These are phyloP conservation scores for Strix aluco DNA, from an alignment of 2,113 vertebrate species.

Conservation along the genomic window DNA sequence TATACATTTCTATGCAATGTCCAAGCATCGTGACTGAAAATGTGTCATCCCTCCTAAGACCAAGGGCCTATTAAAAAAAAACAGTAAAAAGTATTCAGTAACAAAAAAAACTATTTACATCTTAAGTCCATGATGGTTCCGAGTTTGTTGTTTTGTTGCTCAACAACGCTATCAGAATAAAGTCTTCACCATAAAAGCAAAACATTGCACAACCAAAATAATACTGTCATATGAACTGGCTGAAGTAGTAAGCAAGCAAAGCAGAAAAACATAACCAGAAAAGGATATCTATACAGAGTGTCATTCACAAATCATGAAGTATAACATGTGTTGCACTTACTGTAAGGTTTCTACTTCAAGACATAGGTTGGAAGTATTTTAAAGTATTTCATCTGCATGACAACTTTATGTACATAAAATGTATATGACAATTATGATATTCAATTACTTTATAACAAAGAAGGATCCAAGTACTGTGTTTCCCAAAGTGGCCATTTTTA, in stretches of 20 bases:
- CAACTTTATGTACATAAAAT: not conserved
- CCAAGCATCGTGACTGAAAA: slow-evolving; percentile 99
- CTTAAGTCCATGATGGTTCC: not conserved
- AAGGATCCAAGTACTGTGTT: not conserved
- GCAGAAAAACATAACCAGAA: not conserved
- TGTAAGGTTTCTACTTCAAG: not conserved
- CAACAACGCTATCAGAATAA: rapidly evolving
- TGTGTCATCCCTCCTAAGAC: slow-evolving; percentile 94
- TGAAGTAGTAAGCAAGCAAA: not conserved
- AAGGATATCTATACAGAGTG: not conserved
- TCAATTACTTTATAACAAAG: not conserved
- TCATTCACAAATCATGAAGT: not conserved
- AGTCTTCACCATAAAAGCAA: not conserved
- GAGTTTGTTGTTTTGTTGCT: not conserved
- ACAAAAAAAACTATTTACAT: not conserved
- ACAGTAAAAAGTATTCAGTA: not conserved
- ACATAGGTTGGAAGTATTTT: not conserved
- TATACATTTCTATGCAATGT: slow-evolving; percentile 99
- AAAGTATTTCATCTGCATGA: not conserved
- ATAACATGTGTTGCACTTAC: not conserved
- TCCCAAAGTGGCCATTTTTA: not conserved
- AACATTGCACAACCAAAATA: not conserved
- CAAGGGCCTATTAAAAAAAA: slow-evolving; percentile 85
- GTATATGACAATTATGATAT: not conserved
- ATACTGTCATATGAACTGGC: not conserved